Evolutionary conservation across 2,888 invertebrate genomes (phyloP).

Genomic region (Drymonia ruficornis): DNA sequence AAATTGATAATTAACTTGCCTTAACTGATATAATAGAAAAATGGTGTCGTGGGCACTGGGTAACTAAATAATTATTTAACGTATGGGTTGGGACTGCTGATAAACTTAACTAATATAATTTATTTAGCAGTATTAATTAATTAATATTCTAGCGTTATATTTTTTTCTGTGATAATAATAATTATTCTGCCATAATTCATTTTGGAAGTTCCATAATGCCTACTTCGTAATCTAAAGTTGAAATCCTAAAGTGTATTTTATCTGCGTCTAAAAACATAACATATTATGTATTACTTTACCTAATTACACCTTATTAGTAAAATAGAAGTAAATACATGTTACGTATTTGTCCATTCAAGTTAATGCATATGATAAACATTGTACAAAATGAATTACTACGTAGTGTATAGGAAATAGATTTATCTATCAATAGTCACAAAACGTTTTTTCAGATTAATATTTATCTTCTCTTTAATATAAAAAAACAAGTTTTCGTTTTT

Average conservation of each 20-base stretch:
- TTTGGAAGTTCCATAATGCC: slow-evolving; percentile 21
- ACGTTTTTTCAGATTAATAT: too few species aligned
- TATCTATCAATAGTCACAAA: neutral
- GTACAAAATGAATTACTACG: slow-evolving; percentile 4
- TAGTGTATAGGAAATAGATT: neutral
- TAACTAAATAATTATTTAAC: slow-evolving; percentile 19
- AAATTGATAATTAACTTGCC: slow-evolving; percentile 23
- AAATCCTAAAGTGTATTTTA: slow-evolving; percentile 15
- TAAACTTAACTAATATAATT: slow-evolving; percentile 37
- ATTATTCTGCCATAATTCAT: slow-evolving; percentile 52
- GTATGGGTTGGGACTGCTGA: slow-evolving; percentile 35
- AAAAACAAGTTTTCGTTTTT: too few species aligned
- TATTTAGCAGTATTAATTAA: slow-evolving; percentile 52
- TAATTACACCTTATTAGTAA: neutral
- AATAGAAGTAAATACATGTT: neutral
- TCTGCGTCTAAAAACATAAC: neutral
- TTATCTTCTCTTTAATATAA: too few species aligned
- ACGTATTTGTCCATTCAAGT: neutral
- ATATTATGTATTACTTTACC: neutral
- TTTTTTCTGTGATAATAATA: slow-evolving; percentile 63
- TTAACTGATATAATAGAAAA: slow-evolving; percentile 9
- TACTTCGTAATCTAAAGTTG: slow-evolving; percentile 13
- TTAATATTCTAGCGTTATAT: slow-evolving; percentile 39
- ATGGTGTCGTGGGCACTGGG: slow-evolving; percentile 13
- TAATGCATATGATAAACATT: neutral